Conservation (phyloP, 2,113 vertebrate species). For the Antigone vipio region DNA sequence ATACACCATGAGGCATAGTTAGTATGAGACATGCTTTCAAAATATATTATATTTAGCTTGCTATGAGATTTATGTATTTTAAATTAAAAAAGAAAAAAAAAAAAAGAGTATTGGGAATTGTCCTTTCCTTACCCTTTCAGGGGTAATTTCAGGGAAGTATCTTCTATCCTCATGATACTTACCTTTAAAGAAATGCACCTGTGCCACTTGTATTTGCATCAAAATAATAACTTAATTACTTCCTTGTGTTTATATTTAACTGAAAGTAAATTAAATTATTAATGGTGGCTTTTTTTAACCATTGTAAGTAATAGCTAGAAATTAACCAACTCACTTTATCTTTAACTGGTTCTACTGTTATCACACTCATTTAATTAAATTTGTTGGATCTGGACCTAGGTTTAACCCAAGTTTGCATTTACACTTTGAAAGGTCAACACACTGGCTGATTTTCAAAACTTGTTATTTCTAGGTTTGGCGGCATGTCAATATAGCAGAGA, state of each 20-base stretch:
- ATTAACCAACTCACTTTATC: neutral
- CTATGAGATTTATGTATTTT: neutral
- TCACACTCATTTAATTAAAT: neutral
- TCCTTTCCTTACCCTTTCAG: neutral
- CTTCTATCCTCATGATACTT: neutral
- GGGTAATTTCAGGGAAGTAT: neutral
- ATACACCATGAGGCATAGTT: neutral
- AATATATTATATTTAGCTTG: neutral
- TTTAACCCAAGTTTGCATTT: neutral
- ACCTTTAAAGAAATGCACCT: neutral
- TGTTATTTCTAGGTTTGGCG: neutral
- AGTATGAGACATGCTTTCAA: neutral
- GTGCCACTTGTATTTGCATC: neutral
- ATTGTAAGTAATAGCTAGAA: neutral
- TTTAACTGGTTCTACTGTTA: neutral
- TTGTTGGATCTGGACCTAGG: neutral
- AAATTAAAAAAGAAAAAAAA: neutral
- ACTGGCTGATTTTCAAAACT: neutral
- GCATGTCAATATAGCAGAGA: neutral
- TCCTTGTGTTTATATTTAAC: conserved; percentile 2
- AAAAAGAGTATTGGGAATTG: neutral
- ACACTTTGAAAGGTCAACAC: neutral
- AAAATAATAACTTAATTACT: conserved; percentile 1
- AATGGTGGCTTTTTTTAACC: neutral
- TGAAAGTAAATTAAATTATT: neutral